Evolutionary conservation across 2,113 vertebrate genomes (phyloP).

Genomic region (Thermophis baileyi): DNA sequence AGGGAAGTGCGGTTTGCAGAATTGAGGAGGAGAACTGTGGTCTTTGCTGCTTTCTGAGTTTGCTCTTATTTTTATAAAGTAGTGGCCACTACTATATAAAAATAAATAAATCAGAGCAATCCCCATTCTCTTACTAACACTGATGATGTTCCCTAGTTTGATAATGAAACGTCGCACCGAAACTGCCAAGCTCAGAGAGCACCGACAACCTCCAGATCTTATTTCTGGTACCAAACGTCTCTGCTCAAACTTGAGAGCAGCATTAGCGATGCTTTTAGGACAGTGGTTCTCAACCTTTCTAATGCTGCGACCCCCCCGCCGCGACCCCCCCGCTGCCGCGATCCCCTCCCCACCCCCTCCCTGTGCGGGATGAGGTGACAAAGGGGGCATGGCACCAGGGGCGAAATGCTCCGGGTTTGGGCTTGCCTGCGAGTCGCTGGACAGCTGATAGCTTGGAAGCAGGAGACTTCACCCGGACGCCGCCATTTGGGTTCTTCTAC

Average conservation of each 20-base stretch:
- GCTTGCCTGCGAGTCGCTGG: too few species aligned
- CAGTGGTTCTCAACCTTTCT: too few species aligned
- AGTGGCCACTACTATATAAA: neutral
- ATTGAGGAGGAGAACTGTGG: neutral
- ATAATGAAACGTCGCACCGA: neutral
- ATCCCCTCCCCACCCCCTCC: too few species aligned
- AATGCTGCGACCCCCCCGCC: too few species aligned
- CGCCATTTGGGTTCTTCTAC: too few species aligned
- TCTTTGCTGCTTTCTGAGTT: neutral
- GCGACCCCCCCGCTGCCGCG: too few species aligned
- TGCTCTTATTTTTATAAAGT: neutral
- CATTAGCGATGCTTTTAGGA: neutral
- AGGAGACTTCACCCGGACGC: too few species aligned
- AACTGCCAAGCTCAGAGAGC: neutral
- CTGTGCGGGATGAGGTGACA: too few species aligned
- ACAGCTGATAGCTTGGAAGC: too few species aligned
- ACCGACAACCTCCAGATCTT: neutral
- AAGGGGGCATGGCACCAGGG: too few species aligned
- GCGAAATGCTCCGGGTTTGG: too few species aligned
- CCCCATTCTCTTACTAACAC: neutral
- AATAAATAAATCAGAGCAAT: neutral
- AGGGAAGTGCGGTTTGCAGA: too few species aligned
- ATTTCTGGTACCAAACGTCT: neutral
- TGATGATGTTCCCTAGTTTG: neutral
- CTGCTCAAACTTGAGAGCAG: neutral